A percentile compares a stretch with the other conserved stretches of the same genome.
phyloP scores from a whole-genome alignment of 2,797 vertebrate species.

The Gallinago solitaria region DNA sequence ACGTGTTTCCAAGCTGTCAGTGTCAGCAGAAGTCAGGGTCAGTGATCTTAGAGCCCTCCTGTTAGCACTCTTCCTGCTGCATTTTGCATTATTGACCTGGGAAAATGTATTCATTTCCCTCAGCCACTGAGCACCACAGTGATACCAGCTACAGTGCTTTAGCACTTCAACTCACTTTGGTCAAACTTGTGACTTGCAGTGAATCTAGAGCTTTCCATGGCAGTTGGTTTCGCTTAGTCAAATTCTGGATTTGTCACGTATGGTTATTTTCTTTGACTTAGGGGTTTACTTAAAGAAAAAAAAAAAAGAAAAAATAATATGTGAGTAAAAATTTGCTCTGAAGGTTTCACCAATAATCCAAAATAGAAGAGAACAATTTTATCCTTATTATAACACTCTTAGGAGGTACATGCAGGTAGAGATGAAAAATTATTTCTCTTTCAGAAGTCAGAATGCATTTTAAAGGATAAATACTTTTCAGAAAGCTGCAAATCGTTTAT shows the following conservation, averaged over 20 bases:
- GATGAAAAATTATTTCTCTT: neutral
- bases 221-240: neutral
- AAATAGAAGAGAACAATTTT: neutral
- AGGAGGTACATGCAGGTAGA: neutral
- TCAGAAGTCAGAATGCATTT: neutral
- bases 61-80: neutral
- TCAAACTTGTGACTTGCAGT: rapidly evolving
- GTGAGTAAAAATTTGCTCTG: neutral
- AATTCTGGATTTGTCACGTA: neutral
- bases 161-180: neutral
- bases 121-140: neutral
- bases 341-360: neutral
- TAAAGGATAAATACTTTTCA: neutral
- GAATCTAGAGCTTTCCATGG: neutral
- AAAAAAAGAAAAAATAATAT: neutral
- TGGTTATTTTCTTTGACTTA: neutral
- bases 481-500: neutral
- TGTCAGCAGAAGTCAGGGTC: neutral
- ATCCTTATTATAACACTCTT: neutral
- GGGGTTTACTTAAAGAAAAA: neutral
- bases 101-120: neutral
- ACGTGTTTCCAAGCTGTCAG: neutral
- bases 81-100: neutral
- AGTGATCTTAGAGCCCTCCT: neutral
- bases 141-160: neutral